Base-by-base conservation (phyloP, 2,888 invertebrate genomes). In the Dromius quadrimaculatus region DNA sequence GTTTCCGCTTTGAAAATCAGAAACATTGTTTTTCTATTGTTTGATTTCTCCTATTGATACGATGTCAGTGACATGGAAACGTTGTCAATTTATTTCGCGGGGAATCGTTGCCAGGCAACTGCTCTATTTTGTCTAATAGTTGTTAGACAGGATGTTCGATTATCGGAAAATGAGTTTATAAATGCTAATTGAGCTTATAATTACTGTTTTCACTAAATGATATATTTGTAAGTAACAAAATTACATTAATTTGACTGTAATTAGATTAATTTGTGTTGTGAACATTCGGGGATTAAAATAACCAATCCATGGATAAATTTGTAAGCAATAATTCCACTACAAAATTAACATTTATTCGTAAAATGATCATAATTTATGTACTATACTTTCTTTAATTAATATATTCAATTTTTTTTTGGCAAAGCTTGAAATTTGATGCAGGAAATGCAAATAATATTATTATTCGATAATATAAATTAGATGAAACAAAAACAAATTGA, bases 1-100 rank as follows among this genome's bases (percentile, higher is more conserved):
- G 13, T 61, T 61, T 61, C 61, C 61, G 38, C 61, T 36, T 61
- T 17, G 36, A 23, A 61, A 61, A 61, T 61, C 20, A 4, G 38
- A 38, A 34, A 38, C 22, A 41, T 61, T 61, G 41, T 61, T 38
- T 22, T 28, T 28, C 50, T 50, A 20, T 13, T 59, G 36, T 34
- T 41, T 28, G 15, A 22, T 4, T 23, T 13, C 2, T 13, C n/a
- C 50, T 61, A 61, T 61, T 61, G 61, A 61, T 61, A n/a, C n/a
- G 5, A 20, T 59, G 61, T 32, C 41, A 41, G 6, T 61, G 61
- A 41, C 61, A 61, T 38, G 38, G 36, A 61, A 19, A 61, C 23
- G 11, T 11, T 38, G 61, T 22, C 41, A 61, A 41, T 61, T 61
- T 41, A 20, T 61, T 50, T 50, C 47, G 11, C 23, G 11, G 32